Conservation (phyloP, 2,888 invertebrate genomes). For the Nipponacmea schrenckii region DNA sequence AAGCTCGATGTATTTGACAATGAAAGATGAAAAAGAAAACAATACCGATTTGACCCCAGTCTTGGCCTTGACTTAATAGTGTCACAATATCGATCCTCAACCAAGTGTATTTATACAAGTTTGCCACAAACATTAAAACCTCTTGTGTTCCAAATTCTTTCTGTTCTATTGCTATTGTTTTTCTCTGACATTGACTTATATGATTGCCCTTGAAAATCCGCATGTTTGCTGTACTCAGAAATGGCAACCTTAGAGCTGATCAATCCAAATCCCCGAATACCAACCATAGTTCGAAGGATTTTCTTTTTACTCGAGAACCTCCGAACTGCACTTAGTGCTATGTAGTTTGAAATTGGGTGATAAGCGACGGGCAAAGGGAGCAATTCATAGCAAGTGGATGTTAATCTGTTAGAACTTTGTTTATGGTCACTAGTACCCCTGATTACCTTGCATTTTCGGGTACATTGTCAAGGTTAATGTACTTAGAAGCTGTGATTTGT, state of each 20-base stretch:
- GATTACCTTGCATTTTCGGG: no score
- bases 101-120: not conserved
- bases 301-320: not conserved
- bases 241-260: not conserved
- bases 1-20: no score
- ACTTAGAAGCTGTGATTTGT: no score
- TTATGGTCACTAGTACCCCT: no score
- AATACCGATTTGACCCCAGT: not conserved
- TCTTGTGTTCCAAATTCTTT: not conserved
- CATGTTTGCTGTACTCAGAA: not conserved
- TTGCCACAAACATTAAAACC: not conserved
- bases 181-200: conserved; percentile 2
- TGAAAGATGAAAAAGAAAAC: not conserved
- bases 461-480: no score
- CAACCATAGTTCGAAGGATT: not conserved
- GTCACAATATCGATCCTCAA: not conserved
- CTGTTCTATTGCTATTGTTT: not conserved
- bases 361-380: no score
- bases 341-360: not conserved
- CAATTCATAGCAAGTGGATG: no score
- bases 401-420: no score
- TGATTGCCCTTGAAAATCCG: conserved; percentile 3
- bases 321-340: not conserved
- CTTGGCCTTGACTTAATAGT: conserved; percentile 5
- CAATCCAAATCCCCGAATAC: not conserved